Conservation (phyloP, 2,797 vertebrate species). For the Rhinatrema bivittatum region DNA sequence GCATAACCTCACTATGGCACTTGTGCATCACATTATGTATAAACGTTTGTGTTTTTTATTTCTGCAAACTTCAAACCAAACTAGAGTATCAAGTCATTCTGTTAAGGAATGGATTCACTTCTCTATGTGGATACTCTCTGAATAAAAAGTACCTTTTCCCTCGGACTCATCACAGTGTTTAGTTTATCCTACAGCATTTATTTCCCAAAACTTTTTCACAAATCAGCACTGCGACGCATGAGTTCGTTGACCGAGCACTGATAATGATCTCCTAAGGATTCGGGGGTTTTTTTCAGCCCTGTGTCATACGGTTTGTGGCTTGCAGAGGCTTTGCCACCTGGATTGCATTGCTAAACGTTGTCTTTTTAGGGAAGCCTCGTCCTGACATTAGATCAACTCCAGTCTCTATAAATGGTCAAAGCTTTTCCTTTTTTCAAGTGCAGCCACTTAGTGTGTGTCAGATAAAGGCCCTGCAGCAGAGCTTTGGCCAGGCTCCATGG, state of each 20-base stretch:
- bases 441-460: not conserved
- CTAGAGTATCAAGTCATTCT: not conserved
- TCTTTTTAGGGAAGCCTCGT: constrained; percentile 16
- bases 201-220: constrained; percentile 5
- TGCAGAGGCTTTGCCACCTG: no score
- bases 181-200: constrained; percentile 9
- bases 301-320: no score
- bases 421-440: constrained; percentile 11
- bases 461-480: not conserved
- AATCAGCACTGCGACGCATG: no score
- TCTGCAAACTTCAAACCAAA: not conserved
- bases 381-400: constrained; percentile 6
- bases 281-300: no score
- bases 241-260: no score
- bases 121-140: not conserved
- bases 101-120: not conserved
- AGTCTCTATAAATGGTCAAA: constrained; percentile 16
- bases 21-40: no score
- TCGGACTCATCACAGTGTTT: not conserved
- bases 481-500: not conserved
- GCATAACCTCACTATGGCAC: no score
- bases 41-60: not conserved
- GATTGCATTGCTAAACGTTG: constrained; percentile 15
- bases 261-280: no score
- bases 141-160: not conserved